Percentiles rank a stretch among this genome's conserved stretches.
These are phyloP conservation scores for Lerista edwardsae DNA, from an alignment of 2,797 vertebrate genomes.

Conservation along the genomic window DNA sequence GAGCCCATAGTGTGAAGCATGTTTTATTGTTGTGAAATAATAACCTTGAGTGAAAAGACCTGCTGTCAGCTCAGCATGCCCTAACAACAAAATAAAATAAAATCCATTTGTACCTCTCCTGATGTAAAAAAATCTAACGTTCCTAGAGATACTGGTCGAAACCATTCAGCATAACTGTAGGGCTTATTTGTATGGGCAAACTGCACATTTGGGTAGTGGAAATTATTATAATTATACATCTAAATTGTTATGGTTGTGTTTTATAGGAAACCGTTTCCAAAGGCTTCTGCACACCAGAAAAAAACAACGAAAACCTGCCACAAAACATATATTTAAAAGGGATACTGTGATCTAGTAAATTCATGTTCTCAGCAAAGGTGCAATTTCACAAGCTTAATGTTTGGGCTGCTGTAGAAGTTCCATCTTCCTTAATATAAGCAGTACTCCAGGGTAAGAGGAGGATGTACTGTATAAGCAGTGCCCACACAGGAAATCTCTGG, in stretches of 20 bases:
- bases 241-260: background rate
- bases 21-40: conserved; percentile 31
- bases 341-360: background rate
- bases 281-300: conserved; percentile 29
- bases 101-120: conserved; percentile 53
- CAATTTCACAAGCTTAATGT: background rate
- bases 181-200: conserved; percentile 42
- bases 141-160: conserved; percentile 9
- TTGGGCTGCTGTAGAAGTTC: background rate
- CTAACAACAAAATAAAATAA: conserved; percentile 35
- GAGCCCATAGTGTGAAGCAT: background rate
- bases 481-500: no score
- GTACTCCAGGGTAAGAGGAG: background rate
- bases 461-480: background rate
- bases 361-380: conserved; percentile 7
- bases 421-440: background rate
- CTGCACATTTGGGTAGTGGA: conserved; percentile 21
- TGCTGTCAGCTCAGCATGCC: conserved; percentile 29
- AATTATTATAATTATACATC: conserved; percentile 30
- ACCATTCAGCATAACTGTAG: conserved; percentile 27
- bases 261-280: conserved; percentile 6
- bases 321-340: conserved; percentile 12
- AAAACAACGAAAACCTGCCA: background rate
- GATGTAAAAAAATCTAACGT: conserved; percentile 53
- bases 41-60: conserved; percentile 38